Evolutionary conservation across 2,797 vertebrate species (phyloP).

Genomic region (Poecile montanus): DNA sequence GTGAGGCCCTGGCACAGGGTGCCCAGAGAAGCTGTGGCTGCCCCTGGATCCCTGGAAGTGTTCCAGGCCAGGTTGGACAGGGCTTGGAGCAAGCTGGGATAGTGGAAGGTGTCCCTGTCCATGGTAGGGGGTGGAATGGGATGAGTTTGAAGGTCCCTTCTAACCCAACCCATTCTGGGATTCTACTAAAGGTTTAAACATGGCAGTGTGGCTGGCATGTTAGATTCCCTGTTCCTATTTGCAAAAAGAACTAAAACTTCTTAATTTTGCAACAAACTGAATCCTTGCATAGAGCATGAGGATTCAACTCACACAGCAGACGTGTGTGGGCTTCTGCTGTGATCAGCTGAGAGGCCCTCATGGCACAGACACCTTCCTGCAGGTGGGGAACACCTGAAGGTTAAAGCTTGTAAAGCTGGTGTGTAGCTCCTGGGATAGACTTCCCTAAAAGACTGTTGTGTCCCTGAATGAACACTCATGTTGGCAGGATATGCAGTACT

Average conservation of each 20-base stretch:
- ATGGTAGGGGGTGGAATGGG: accelerated
- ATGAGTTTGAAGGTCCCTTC: background rate
- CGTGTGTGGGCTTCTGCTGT: background rate
- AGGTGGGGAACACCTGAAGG: background rate
- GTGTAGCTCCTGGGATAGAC: background rate
- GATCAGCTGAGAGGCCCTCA: background rate
- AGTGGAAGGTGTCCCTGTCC: background rate
- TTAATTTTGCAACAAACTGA: background rate
- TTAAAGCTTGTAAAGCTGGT: background rate
- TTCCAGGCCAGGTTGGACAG: background rate
- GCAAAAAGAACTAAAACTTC: background rate
- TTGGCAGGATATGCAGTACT: background rate
- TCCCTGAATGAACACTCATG: background rate
- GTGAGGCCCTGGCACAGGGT: background rate
- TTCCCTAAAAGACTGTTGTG: background rate
- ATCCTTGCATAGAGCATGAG: accelerated
- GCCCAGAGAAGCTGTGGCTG: background rate
- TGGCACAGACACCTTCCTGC: background rate
- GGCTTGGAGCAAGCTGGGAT: accelerated
- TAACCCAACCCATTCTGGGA: background rate
- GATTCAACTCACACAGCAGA: accelerated
- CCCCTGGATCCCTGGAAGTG: background rate
- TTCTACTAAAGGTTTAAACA: background rate
- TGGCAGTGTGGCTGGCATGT: accelerated
- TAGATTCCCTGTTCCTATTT: background rate